These are phyloP conservation scores for Phaethon lepturus DNA, from an alignment of 2,113 vertebrate species.

Conservation along the genomic window DNA sequence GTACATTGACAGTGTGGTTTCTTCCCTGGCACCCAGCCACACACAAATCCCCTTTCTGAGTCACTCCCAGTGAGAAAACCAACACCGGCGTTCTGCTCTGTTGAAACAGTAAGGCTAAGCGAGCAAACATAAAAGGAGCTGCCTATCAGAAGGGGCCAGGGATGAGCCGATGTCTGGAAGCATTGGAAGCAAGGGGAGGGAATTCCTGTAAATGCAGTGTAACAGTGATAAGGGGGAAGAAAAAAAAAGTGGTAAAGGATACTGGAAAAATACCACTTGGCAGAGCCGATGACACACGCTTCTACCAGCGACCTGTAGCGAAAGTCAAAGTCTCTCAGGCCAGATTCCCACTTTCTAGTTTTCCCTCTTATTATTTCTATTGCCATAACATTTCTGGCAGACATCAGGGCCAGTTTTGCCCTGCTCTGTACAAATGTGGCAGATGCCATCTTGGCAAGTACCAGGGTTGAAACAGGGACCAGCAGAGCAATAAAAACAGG, in stretches of 20 bases:
- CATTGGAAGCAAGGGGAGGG: background rate
- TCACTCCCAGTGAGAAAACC: conserved; percentile 66
- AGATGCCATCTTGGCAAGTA: conserved; percentile 21
- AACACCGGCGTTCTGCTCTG: conserved; percentile 60
- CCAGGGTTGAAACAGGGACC: conserved; percentile 4
- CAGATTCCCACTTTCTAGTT: background rate
- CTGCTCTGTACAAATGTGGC: background rate
- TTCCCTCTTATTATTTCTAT: background rate
- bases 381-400: background rate
- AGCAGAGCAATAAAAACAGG: conserved; percentile 24
- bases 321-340: background rate
- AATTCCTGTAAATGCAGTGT: background rate
- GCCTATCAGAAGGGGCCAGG: background rate
- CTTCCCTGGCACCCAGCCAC: conserved; percentile 1
- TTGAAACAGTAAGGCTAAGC: conserved; percentile 37
- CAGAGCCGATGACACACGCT: background rate
- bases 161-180: conserved; percentile 6
- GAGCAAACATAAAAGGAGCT: conserved; percentile 53
- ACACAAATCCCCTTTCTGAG: conserved; percentile 26
- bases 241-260: background rate
- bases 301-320: background rate
- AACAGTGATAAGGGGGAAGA: background rate
- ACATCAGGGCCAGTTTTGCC: background rate
- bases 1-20: conserved; percentile 38
- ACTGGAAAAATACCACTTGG: conserved; percentile 29